Evolutionary conservation across 2,113 vertebrate species (phyloP).

Genomic region (Meles meles): DNA sequence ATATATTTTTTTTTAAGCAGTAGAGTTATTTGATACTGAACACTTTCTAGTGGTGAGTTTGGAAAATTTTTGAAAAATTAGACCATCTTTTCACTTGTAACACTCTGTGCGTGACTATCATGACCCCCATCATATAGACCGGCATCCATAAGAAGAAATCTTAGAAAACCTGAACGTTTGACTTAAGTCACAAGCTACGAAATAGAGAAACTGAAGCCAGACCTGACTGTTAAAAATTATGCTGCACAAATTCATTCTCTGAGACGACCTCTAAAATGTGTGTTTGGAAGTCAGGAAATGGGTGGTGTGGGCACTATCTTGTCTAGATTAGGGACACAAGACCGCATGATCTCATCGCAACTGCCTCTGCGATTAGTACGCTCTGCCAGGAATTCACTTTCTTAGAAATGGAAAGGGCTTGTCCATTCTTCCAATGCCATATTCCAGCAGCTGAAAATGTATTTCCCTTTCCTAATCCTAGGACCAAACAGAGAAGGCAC

Average conservation of each 20-base stretch:
- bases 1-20: neutral
- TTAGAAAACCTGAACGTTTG: neutral
- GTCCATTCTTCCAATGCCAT: neutral
- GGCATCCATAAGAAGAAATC: neutral
- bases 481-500: neutral
- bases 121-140: neutral
- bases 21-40: neutral
- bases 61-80: neutral
- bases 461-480: neutral
- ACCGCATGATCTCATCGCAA: neutral
- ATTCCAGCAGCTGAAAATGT: neutral
- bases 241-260: neutral
- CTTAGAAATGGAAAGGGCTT: neutral
- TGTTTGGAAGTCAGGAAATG: neutral
- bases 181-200: neutral
- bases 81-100: neutral
- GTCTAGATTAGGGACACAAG: neutral
- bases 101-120: neutral
- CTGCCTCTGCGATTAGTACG: neutral
- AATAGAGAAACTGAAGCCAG: neutral
- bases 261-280: neutral
- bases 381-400: neutral
- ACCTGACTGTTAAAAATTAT: neutral
- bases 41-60: neutral
- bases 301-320: too few relatives aligned